Evolutionary conservation across 2,888 invertebrate species (phyloP), one percentile per base, ranked within the genome.

Genomic region (Cancer borealis): DNA sequence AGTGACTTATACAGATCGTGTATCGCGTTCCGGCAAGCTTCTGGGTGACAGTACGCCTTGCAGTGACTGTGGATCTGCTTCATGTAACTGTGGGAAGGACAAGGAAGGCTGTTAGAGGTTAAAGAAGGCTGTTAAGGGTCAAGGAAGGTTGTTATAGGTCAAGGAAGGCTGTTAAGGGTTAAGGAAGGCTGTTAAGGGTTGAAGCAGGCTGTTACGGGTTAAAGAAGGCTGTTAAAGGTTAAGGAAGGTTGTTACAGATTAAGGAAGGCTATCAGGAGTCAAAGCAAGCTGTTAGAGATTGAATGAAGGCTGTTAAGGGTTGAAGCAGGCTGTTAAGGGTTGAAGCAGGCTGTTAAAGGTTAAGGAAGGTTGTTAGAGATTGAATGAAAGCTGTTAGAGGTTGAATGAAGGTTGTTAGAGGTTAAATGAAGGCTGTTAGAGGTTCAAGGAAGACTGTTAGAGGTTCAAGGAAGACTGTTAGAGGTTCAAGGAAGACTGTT

Each of bases 1-100:
- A 95, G 93, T 47, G 79, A 47, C n/a, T 93, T 92, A 92, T 95
- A 95, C 26, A 95, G 91, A 49, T 93, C 91, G 79, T 93, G 92
- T 1, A 95, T 89, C 10, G 95, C 89, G 17, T 49, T 73, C 26
- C 92, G 60, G 66, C 95, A 95, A n/a, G 94, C 90, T 17, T 93
- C 93, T 46, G 92, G 95, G 89, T 94, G 95, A 30, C 95, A 95
- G 93, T 93, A 91, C 26, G 94, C 30, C 89, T 49, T 46, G 89
- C 95, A 95, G n/a, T 92, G 90, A 2, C 91, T 49, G 8, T 89
- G 47, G 54, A 94, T 88, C 49, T 47, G 39, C 92, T 92, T 66
- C 66, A 95, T 91, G 49, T 94, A 92, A 10, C 95, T 95, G 93
- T 49, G 30, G 49, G 30, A 0, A 66, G 39, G 49, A 30, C 5